These are phyloP conservation scores for Drosophila nigrodunni DNA, from an alignment of 1,140 invertebrate species.

Conservation along the genomic window DNA sequence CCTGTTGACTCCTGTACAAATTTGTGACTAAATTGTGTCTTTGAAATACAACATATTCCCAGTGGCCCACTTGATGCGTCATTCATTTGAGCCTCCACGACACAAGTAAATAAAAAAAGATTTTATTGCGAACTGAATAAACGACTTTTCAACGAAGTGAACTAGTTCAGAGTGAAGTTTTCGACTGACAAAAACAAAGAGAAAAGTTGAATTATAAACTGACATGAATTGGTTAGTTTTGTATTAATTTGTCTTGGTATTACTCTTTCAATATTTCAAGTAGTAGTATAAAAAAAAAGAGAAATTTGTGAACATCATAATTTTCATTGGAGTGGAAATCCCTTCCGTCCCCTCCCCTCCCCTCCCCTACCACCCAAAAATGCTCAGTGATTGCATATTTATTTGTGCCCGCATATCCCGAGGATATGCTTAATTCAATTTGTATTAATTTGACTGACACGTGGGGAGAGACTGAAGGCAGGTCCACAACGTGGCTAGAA, in stretches of 20 bases:
- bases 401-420: constrained; percentile 34
- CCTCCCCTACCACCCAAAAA: neutral
- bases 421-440: constrained; percentile 20
- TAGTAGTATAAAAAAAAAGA: neutral
- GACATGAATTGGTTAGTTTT: too few relatives aligned
- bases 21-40: constrained; percentile 48
- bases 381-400: constrained; percentile 38
- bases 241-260: too few relatives aligned
- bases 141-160: too few relatives aligned
- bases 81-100: constrained; percentile 23
- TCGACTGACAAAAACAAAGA: too few relatives aligned
- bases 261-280: too few relatives aligned
- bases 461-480: too few relatives aligned
- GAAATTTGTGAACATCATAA: neutral
- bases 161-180: too few relatives aligned
- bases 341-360: neutral
- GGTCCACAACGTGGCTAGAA: constrained; percentile 12
- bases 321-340: neutral
- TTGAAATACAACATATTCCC: constrained; percentile 8
- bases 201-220: too few relatives aligned
- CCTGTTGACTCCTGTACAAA: constrained; percentile 10
- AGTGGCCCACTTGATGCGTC: constrained; percentile 19
- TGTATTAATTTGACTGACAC: constrained; percentile 38
- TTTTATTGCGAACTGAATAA: neutral
- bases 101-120: neutral